phyloP scores from a whole-genome alignment of 2,113 vertebrate genomes.

The Carassius carassius region DNA sequence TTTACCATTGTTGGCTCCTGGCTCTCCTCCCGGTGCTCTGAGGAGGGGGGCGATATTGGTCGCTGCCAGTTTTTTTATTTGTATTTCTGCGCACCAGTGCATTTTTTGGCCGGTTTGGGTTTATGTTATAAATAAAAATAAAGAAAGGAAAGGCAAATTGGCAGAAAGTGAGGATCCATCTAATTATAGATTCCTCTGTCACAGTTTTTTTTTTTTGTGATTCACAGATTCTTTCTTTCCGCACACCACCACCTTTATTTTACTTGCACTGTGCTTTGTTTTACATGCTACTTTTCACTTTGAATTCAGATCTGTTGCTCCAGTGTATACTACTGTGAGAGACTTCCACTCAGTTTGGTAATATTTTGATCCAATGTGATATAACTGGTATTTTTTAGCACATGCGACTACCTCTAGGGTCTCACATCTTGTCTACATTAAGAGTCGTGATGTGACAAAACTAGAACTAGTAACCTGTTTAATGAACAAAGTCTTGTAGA shows the following conservation, averaged over 20 bases:
- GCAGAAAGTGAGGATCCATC: not conserved
- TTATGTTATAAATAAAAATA: slow-evolving; percentile 21
- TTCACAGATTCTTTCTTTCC: not conserved
- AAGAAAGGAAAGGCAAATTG: slow-evolving; percentile 6
- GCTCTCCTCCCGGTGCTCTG: slow-evolving; percentile 35
- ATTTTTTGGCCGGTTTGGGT: not conserved
- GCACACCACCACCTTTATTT: not conserved
- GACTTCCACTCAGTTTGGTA: not conserved
- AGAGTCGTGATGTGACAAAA: not conserved
- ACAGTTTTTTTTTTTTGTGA: not conserved
- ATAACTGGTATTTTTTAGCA: slow-evolving; percentile 11
- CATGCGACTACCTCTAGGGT: not conserved
- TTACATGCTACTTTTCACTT: not conserved
- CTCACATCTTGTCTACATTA: not conserved
- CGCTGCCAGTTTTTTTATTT: slow-evolving; percentile 45
- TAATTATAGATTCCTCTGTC: slow-evolving; percentile 12
- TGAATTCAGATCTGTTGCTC: slow-evolving; percentile 1
- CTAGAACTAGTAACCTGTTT: not conserved
- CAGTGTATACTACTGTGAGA: slow-evolving; percentile 5
- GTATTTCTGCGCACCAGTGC: slow-evolving; percentile 40
- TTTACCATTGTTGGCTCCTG: slow-evolving; percentile 48
- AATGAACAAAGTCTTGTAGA: not conserved
- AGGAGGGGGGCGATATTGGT: not conserved
- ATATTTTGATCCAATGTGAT: slow-evolving; percentile 25
- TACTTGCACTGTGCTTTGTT: not conserved